Base-by-base conservation (phyloP, 2,113 vertebrate genomes). In the Semnopithecus entellus region DNA sequence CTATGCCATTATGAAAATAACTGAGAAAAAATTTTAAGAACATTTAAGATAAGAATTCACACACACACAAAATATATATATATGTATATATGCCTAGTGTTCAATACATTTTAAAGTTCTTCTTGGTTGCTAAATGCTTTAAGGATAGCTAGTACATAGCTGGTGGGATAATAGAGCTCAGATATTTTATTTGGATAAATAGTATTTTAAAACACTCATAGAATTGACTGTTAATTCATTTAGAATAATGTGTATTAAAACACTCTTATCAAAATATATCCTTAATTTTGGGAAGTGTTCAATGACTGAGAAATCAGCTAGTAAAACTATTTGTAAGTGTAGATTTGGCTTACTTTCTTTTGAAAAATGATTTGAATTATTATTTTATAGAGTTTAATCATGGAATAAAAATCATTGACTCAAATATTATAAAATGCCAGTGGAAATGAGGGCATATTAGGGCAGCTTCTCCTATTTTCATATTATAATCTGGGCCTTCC, bases 401-500 rank as follows among this genome's bases (percentile, higher is more conserved):
- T 43, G 1, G 2, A 79, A 72, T 91, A 90, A n/a, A 64, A 50
- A 50, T 50, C 9, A 25, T 18, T 52, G 4, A 2, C 10, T 76
- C 30, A 61, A 57, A 55, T 64, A 30, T 64, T 87, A 18, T 35
- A 79, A 43, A n/a, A 50, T 61, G 0, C 5, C 12, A 91, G 32
- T 35, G 64, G 18, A 80, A 84, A 76, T 35, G 14, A 66, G 9
- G 8, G 5, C 3, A 61, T 23, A 23, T 57, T 9, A 79, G 61
- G 25, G 30, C 6, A 64, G 89, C 80, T 66, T 55, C 23, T 90
- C 72, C n/a, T 78, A 55, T 88, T 90, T 87, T 90, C 16, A 27
- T 91, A 96, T 80, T 38, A 52, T 75, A n/a, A 68, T 96, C 14
- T 64, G 14, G 91, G 52, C 13, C 78, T 95, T 98, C 98, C 98